A percentile compares a stretch with the other conserved stretches of the same genome.
These are phyloP conservation scores for pig (Sus scrofa) DNA, from an alignment of 2,113 vertebrate species.

Conservation along the genomic window T2T-Sscrofa CM000820.6:51623001-51623500, in stretches of 20 bases:
- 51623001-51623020: background rate
- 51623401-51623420: background rate
- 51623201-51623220: background rate
- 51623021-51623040: background rate
- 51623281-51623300: background rate
- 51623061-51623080: background rate
- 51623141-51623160: background rate
- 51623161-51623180: background rate
- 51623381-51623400: background rate
- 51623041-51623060: background rate
- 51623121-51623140: background rate
- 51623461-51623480: background rate
- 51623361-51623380: background rate
- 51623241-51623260: background rate
- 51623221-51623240: background rate
- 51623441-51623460: background rate
- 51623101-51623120: background rate
- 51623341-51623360: background rate
- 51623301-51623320: background rate
- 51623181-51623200: background rate
- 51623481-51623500: background rate
- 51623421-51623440: background rate
- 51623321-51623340: background rate
- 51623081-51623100: background rate
- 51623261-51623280: fast-evolving